Evolutionary conservation across 2,797 vertebrate genomes (phyloP), one percentile per base, ranked within the genome.

Genomic region (Ctenopoma kingsleyae): DNA sequence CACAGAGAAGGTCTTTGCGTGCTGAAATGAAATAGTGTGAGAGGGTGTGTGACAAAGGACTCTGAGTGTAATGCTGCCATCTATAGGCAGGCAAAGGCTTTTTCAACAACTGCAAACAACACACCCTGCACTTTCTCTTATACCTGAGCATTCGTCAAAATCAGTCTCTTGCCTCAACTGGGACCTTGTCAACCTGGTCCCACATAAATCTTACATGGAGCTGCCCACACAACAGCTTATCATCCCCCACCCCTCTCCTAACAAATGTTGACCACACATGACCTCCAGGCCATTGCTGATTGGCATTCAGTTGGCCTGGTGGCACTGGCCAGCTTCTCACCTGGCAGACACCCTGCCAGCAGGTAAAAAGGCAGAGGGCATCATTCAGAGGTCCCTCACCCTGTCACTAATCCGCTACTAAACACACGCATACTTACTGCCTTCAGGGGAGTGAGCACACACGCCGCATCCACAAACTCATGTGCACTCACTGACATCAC

Each of bases 31-130:
- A 48, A 52, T 1, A 5, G n/a, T 53, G 15, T 8, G 8, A 43
- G 54, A 66, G 46, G 82, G 81, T 67, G 83, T 78, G 78, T 81
- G 27, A 56, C 12, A 3, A 8, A 52, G 67, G 61, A 80, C 65
- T 75, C 50, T 54, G 90, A 84, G 81, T 80, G 70, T 87, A 81
- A 89, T 86, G 88, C 87, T 93, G 92, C 91, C 93, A 92, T 90
- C 92, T 94, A 84, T 91, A 71, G 93, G 89, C 52, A 5, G 44
- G 49, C 52, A 3, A 8, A 4, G 44, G 32, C 41, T 32, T 46
- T 48, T 43, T n/a, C 41, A 20, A 2, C 3, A 8, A 20, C 16
- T 17, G 32, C 41, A 19, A 20, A 20, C 15, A 4, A 32, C 56
- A 48, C 63, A 48, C 50, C 11, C 53, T 8, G 7, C 7, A 8